Evolutionary conservation across 2,888 invertebrate genomes (phyloP).

Genomic region (Priocnemis perturbator): DNA sequence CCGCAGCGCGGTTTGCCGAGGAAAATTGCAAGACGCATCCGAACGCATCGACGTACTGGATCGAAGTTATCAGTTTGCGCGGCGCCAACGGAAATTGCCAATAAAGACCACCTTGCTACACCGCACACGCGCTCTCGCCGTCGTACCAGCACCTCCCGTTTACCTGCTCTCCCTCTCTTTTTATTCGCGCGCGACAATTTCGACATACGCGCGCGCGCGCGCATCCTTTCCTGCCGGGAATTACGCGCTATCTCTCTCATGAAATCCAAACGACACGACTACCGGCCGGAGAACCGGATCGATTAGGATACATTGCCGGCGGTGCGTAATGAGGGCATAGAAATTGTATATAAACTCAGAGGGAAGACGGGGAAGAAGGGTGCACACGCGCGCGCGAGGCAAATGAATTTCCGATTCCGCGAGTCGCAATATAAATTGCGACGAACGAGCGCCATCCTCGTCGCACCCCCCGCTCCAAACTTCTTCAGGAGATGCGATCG

Average conservation of each 20-base stretch:
- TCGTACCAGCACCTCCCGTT: too few relatives aligned
- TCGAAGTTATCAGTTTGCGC: neutral
- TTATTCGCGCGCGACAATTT: too few relatives aligned
- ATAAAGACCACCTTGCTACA: neutral
- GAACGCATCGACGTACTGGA: too few relatives aligned
- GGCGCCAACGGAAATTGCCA: conserved; percentile 6
- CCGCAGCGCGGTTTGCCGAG: too few relatives aligned
- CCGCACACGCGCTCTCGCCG: neutral
- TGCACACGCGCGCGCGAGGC: neutral
- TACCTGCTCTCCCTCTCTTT: too few relatives aligned
- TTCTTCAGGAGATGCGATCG: too few relatives aligned
- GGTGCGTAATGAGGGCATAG: conserved; percentile 2
- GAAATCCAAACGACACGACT: conserved; percentile 5
- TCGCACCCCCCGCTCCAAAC: too few relatives aligned
- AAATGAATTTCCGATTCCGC: neutral
- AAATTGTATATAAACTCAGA: conserved; percentile 1
- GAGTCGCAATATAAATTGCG: too few relatives aligned
- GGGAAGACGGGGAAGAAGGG: neutral
- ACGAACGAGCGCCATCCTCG: too few relatives aligned
- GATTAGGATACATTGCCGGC: neutral
- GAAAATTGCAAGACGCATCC: too few relatives aligned
- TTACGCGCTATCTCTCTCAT: conserved; percentile 1
- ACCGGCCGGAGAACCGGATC: neutral
- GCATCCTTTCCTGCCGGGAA: too few relatives aligned
- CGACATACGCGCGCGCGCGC: too few relatives aligned